Base-by-base conservation (phyloP, 2,113 vertebrate genomes). In the Caloenas nicobarica region DNA sequence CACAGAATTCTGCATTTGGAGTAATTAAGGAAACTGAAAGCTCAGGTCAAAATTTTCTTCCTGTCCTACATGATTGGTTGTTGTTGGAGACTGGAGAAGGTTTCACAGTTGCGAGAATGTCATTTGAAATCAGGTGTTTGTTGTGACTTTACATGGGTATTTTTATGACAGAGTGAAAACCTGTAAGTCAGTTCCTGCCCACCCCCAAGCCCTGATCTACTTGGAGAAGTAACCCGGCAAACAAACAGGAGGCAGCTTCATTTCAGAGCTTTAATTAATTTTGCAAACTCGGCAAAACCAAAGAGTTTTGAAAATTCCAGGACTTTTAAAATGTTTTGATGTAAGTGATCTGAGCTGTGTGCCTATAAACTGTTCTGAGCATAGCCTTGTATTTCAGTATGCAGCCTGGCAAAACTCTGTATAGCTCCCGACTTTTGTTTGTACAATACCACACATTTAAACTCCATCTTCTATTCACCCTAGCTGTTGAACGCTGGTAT, bases 371-470 rank as follows among this genome's bases (percentile, higher is more conserved):
- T 40, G 15, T 51, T n/a, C 44, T 5, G 10, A 69, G 71, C 29
- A 24, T 7, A 29, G 60, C 10, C 28, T 64, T 36, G 7, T 62
- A 12, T 50, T 66, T 80, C 54, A 38, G 13, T 25, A 7, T 4
- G 16, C 25, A 54, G 48, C 33, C 8, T 38, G 36, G 62, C 3
- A 0, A 78, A 88, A 36, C 6, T 23, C 38, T 22, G 18, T 33
- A 3, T 36, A 1, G n/a, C 40, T 88, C 46, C 33, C 11, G 8
- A 1, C 33, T 86, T 40, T 1, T 78, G 3, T 48, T 68, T 34
- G 7, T 60, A 17, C 0, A 5, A 3, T 42, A 40, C 42, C 10
- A 4, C 61, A 10, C 0, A 0, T 53, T 74, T 60, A 65, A 87
- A 72, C 24, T 34, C 28, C 3, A 2, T 29, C 26, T 83, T 79